phyloP scores from a whole-genome alignment of 2,113 vertebrate genomes.

The Corythoichthys intestinalis region DNA sequence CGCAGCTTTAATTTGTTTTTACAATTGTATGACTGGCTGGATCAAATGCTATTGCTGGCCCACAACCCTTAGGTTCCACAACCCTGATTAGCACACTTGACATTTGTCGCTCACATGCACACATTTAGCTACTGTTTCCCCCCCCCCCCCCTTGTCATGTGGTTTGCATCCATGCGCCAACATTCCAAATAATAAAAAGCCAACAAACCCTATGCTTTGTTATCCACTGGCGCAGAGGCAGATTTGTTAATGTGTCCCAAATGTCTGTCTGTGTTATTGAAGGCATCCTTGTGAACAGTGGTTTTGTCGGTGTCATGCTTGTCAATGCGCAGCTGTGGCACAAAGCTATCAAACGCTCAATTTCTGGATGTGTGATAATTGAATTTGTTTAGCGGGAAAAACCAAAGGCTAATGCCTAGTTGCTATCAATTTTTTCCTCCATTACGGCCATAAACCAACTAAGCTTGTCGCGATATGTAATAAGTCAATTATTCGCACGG shows the following conservation, averaged over 20 bases:
- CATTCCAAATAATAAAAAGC: constrained; percentile 28
- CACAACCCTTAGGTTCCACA: not conserved
- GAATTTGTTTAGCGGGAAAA: constrained; percentile 11
- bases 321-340: constrained; percentile 57
- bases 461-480: too few species aligned
- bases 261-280: constrained; percentile 60
- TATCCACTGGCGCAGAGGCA: constrained; percentile 51
- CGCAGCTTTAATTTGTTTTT: not conserved
- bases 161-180: constrained; percentile 8
- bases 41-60: not conserved
- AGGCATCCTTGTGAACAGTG: constrained; percentile 50
- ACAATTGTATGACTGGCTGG: not conserved
- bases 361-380: constrained; percentile 43
- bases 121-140: constrained; percentile 26
- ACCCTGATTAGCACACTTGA: not conserved
- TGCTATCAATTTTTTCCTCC: constrained; percentile 7
- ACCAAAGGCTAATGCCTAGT: constrained; percentile 17
- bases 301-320: constrained; percentile 66
- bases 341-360: constrained; percentile 57
- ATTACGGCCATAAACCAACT: not conserved
- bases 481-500: too few species aligned
- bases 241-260: constrained; percentile 60
- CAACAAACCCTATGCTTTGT: constrained; percentile 35
- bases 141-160: constrained; percentile 16
- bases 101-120: constrained; percentile 12